Evolutionary conservation across 1,140 invertebrate species (phyloP).

Genomic region (Meloidogyne chitwoodi): DNA sequence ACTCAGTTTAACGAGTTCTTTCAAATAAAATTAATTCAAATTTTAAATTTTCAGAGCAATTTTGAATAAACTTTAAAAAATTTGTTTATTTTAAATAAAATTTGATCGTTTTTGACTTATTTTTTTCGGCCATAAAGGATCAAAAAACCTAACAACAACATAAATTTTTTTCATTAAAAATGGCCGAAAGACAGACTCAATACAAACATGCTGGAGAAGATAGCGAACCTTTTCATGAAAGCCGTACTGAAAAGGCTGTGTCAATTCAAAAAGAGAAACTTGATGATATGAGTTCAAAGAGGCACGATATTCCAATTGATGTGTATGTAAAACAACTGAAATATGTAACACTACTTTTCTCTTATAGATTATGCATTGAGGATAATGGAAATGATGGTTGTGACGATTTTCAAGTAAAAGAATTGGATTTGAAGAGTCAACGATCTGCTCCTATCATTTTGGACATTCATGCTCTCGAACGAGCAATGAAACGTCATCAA

Average conservation of each 20-base stretch:
- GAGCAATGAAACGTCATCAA: background rate
- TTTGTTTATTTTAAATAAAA: background rate
- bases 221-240: slow-evolving; percentile 51
- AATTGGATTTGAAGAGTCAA: background rate
- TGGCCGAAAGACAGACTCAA: slow-evolving; percentile 50
- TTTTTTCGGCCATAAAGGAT: background rate
- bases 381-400: no score
- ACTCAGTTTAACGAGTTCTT: no score
- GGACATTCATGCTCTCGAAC: background rate
- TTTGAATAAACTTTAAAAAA: background rate
- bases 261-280: slow-evolving; percentile 92
- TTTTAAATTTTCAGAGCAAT: background rate
- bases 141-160: background rate
- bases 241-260: slow-evolving; percentile 85
- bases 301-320: slow-evolving; percentile 74
- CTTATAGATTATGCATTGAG: no score
- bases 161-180: slow-evolving; percentile 5
- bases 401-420: background rate
- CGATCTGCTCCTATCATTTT: background rate
- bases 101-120: background rate
- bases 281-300: slow-evolving; percentile 88
- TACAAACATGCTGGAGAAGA: slow-evolving; percentile 60
- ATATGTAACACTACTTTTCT: no score
- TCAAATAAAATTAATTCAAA: no score
- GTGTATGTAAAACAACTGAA: no score